phyloP scores from a whole-genome alignment of 2,797 vertebrate genomes.

The Thalassophryne amazonica region DNA sequence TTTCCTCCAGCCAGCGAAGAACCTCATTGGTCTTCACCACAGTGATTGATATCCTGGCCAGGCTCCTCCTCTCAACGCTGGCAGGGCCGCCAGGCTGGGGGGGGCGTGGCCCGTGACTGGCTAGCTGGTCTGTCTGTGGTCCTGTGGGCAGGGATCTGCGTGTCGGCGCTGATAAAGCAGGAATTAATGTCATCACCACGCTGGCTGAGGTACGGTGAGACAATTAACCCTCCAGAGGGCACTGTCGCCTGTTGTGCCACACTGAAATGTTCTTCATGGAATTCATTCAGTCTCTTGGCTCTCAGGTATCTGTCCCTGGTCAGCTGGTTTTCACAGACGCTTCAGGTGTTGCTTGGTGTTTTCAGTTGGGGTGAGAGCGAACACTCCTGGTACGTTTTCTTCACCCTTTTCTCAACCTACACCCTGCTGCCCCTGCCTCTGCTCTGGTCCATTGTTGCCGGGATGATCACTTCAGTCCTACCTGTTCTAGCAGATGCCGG shows the following conservation, averaged over 20 bases:
- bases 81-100: constrained; percentile 18
- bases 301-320: constrained; percentile 51
- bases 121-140: constrained; percentile 14
- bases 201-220: constrained; percentile 35
- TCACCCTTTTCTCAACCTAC: constrained; percentile 67
- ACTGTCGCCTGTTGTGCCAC: too few species aligned
- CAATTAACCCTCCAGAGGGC: background rate
- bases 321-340: constrained; percentile 64
- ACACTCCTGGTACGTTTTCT: constrained; percentile 69
- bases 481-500: constrained; percentile 53
- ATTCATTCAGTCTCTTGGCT: too few species aligned
- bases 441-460: constrained; percentile 61
- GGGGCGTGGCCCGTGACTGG: constrained; percentile 17
- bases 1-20: constrained; percentile 52
- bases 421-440: constrained; percentile 65
- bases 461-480: constrained; percentile 46
- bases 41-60: constrained; percentile 55
- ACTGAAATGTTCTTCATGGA: too few species aligned
- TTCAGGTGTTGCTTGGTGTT: constrained; percentile 52
- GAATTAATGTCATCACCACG: constrained; percentile 27
- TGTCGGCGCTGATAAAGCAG: constrained; percentile 19
- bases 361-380: constrained; percentile 52
- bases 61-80: constrained; percentile 46
- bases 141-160: constrained; percentile 31
- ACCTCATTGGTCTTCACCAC: constrained; percentile 62